Conservation (phyloP, 2,888 invertebrate genomes). For the Diadromus collaris region DNA sequence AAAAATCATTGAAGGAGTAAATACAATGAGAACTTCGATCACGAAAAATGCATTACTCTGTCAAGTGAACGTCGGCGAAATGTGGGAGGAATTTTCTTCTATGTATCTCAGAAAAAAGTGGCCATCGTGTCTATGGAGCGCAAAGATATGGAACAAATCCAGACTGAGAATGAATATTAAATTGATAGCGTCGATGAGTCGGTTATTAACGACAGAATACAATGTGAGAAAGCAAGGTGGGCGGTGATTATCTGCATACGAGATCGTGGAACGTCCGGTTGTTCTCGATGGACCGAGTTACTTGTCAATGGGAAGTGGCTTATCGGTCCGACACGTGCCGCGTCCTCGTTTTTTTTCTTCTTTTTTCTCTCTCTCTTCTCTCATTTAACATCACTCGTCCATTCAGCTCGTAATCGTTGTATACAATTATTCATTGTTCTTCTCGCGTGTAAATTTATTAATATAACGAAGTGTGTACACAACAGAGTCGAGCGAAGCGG, state of each 20-base stretch:
- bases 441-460: slow-evolving; percentile 26
- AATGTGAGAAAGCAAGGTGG: slow-evolving; percentile 46
- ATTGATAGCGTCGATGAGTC: slow-evolving; percentile 24
- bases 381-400: slow-evolving; percentile 42
- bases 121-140: not conserved
- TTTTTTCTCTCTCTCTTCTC: slow-evolving; percentile 40
- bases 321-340: slow-evolving; percentile 73
- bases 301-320: slow-evolving; percentile 79
- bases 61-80: not conserved
- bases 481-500: slow-evolving; percentile 23
- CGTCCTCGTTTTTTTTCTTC: slow-evolving; percentile 65
- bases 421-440: slow-evolving; percentile 56
- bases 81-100: not conserved
- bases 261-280: slow-evolving; percentile 76
- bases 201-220: slow-evolving; percentile 37
- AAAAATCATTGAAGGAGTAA: not conserved
- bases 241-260: slow-evolving; percentile 70
- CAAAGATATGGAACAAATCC: not conserved
- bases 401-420: slow-evolving; percentile 29
- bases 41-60: too few relatives aligned
- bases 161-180: slow-evolving; percentile 9
- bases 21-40: too few relatives aligned
- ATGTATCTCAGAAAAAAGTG: too few relatives aligned
- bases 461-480: slow-evolving; percentile 21
- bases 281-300: slow-evolving; percentile 67